phyloP scores from a whole-genome alignment of 2,113 vertebrate genomes.

The Baryphthengus martii region DNA sequence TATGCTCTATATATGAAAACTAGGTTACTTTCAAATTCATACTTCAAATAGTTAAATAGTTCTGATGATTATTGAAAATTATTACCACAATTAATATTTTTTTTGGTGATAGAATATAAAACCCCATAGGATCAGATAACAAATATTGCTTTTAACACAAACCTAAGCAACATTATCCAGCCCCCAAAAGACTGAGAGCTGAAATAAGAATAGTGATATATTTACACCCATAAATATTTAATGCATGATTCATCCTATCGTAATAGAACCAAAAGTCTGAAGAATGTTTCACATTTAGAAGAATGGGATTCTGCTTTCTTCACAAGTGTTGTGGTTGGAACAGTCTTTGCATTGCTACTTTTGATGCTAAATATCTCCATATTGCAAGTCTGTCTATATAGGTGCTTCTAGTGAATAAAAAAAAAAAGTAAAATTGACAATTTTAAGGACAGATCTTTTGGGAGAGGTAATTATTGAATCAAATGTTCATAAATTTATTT shows the following conservation, averaged over 20 bases:
- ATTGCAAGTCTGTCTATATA: background rate
- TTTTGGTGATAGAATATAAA: background rate
- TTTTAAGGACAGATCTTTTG: background rate
- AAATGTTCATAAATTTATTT: too few species aligned
- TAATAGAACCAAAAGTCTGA: slow-evolving; percentile 19
- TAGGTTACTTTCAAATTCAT: background rate
- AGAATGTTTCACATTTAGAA: slow-evolving; percentile 36
- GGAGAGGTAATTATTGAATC: background rate
- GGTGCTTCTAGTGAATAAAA: background rate
- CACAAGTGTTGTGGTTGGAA: background rate
- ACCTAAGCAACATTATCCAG: background rate
- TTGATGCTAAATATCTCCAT: background rate
- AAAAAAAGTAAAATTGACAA: background rate
- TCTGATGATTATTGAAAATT: background rate
- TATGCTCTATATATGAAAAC: background rate
- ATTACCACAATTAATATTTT: background rate
- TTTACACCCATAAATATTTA: slow-evolving; percentile 51
- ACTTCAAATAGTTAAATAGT: background rate
- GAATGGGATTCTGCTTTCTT: slow-evolving; percentile 2
- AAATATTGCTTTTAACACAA: background rate
- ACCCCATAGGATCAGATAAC: background rate
- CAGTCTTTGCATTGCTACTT: background rate
- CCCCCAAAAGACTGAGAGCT: background rate
- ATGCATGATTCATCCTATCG: slow-evolving; percentile 30
- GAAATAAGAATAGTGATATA: slow-evolving; percentile 26